phyloP scores from a whole-genome alignment of 2,113 vertebrate species.

The Zootoca vivipara region DNA sequence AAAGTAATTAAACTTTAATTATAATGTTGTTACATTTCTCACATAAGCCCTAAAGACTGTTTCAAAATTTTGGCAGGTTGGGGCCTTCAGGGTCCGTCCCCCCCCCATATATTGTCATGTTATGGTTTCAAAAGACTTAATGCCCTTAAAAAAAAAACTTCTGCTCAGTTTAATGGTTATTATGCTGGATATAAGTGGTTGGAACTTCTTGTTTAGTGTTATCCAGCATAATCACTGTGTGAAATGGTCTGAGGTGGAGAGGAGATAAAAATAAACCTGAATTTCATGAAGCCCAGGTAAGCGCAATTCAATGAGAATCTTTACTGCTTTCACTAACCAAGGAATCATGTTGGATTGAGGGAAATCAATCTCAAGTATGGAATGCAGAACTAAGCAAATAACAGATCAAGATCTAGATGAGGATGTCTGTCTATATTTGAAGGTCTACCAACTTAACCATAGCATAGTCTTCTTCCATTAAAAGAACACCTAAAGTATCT shows the following conservation, averaged over 20 bases:
- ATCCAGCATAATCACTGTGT: not conserved
- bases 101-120: not conserved
- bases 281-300: not conserved
- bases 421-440: not conserved
- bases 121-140: not conserved
- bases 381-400: not conserved
- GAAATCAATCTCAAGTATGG: not conserved
- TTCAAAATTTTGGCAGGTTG: not conserved
- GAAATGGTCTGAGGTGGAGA: not conserved
- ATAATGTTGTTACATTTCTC: not conserved
- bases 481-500: not conserved
- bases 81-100: not conserved
- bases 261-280: not conserved
- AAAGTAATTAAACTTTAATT: slow-evolving; percentile 10
- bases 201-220: not conserved
- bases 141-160: not conserved
- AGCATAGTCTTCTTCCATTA: not conserved
- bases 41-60: not conserved
- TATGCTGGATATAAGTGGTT: slow-evolving; percentile 16
- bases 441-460: not conserved
- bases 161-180: not conserved
- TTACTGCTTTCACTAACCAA: not conserved
- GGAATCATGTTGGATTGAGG: not conserved
- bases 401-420: not conserved
- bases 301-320: not conserved